Percentiles rank a stretch among this genome's conserved stretches.
phyloP scores from a whole-genome alignment of 2,797 vertebrate genomes.

The Anguilla anguilla region DNA sequence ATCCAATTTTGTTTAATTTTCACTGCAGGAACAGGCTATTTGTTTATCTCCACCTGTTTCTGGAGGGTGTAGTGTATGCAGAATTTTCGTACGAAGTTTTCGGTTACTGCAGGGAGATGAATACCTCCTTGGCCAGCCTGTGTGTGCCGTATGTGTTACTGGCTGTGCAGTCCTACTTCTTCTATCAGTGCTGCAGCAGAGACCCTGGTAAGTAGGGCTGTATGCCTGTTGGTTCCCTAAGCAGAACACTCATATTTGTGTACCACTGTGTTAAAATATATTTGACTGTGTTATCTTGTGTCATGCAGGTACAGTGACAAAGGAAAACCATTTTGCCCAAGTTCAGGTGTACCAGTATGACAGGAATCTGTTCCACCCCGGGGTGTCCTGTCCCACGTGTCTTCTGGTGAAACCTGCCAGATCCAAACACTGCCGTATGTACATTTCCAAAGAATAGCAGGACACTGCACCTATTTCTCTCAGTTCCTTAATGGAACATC shows the following conservation, averaged over 20 bases:
- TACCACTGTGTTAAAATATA: not conserved
- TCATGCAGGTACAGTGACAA: slow-evolving; percentile 80
- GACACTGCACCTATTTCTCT: not conserved
- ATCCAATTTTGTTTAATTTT: slow-evolving; percentile 7
- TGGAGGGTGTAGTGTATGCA: slow-evolving; percentile 81
- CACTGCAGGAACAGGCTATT: slow-evolving; percentile 80
- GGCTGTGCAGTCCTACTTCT: slow-evolving; percentile 74
- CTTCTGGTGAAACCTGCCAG: slow-evolving; percentile 84
- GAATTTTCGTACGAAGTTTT: slow-evolving; percentile 90
- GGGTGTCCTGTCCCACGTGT: slow-evolving; percentile 79
- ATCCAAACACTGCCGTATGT: slow-evolving; percentile 95
- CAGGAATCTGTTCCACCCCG: slow-evolving; percentile 77
- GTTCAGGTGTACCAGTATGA: slow-evolving; percentile 82
- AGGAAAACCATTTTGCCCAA: slow-evolving; percentile 69
- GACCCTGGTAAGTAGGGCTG: slow-evolving; percentile 80
- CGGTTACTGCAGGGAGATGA: slow-evolving; percentile 86
- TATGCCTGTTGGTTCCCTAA: not conserved
- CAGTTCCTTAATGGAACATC: not conserved
- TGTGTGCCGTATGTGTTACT: slow-evolving; percentile 87
- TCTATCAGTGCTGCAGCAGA: slow-evolving; percentile 80
- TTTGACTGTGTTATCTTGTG: slow-evolving; percentile 10
- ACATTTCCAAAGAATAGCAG: not conserved
- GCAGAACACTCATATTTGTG: not conserved
- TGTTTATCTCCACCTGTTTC: slow-evolving; percentile 78
- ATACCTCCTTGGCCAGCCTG: slow-evolving; percentile 69